Evolutionary conservation across 1,140 invertebrate species (phyloP), one percentile per base, ranked within the genome.

Genomic region (Anthonomus grandis): DNA sequence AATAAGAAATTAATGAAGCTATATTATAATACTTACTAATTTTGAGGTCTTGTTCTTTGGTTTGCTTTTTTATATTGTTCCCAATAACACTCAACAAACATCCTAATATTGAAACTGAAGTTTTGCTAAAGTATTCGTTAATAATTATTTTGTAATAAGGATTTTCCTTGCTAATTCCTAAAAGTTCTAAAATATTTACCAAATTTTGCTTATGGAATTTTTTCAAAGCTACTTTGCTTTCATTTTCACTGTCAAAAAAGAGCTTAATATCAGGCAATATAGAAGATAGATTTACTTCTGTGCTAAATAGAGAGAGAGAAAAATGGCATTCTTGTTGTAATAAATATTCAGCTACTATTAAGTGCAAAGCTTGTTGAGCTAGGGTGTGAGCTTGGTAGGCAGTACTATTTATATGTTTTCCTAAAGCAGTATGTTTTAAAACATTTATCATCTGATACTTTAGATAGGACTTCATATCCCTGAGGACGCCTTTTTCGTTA

Each of bases 301-400:
- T 78, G 53, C 76, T 70, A 67, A 81, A 81, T 22, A 82, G 74
- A 13, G 79, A 81, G 5, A 81, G 65, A n/a, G 75, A 74, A 60
- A 80, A 81, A 50, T 73, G 75, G 55, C 79, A 81, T n/a, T 79
- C 70, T 72, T 79, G 59, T 57, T 72, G 65, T 5, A 80, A 50
- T 13, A 82, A 70, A 71, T 80, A 81, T 66, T 82, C 80, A 22
- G 74, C 76, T 39, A 82, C 72, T 18, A 82, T 63, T 17, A 81
- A 74, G 67, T 81, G 80, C 13, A 81, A 59, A 9, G 79, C 80
- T 72, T 82, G 79, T 44, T 73, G 72, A 51, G 72, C 71, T 2
- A 76, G 70, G 42, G 76, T 59, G 22, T 38, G 47, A 66, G 67
- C 61, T 74, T 39, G 46, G 49, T 60, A 38, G 15, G 46, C 25